phyloP scores from a whole-genome alignment of 2,113 vertebrate genomes.

The Sinocyclocheilus grahami region DNA sequence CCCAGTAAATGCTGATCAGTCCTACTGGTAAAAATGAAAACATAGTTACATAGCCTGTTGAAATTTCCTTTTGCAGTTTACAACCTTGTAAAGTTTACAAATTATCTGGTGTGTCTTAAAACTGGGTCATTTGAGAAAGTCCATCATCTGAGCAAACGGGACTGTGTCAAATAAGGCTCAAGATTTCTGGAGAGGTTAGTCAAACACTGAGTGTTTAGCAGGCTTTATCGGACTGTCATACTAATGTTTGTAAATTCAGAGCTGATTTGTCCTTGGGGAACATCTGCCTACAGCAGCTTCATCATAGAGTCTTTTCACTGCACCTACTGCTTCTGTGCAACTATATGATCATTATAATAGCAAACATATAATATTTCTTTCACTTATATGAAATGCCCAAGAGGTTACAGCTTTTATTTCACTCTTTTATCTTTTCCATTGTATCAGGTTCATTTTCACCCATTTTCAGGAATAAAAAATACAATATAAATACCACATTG shows the following conservation, averaged over 20 bases:
- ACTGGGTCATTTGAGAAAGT: neutral
- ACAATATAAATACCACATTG: slow-evolving; percentile 9
- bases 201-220: neutral
- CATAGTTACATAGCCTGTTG: neutral
- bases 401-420: neutral
- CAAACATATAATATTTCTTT: neutral
- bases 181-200: neutral
- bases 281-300: neutral
- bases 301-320: neutral
- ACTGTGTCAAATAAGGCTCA: neutral
- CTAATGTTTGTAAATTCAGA: neutral
- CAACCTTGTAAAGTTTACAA: neutral
- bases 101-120: neutral
- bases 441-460: neutral
- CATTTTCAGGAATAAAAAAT: neutral
- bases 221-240: neutral
- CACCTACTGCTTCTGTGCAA: no score
- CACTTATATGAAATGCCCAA: neutral
- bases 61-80: neutral
- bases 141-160: neutral
- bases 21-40: neutral
- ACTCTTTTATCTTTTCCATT: slow-evolving; percentile 9
- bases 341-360: neutral
- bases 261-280: slow-evolving; percentile 13
- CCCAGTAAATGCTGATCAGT: neutral